phyloP scores from a whole-genome alignment of 2,797 vertebrate genomes.

The Antrozous pallidus region DNA sequence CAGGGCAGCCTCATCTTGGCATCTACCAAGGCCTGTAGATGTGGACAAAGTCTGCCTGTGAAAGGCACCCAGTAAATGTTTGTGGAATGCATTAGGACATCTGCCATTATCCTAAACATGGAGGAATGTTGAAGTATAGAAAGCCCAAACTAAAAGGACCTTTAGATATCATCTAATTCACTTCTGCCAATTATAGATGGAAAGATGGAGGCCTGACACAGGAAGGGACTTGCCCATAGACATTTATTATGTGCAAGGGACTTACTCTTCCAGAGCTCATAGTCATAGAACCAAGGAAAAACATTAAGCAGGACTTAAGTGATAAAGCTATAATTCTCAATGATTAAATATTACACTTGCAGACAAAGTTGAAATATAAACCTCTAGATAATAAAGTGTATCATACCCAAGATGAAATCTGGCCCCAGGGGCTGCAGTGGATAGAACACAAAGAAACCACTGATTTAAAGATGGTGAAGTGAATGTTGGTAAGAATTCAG shows the following conservation, averaged over 20 bases:
- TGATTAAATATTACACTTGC: neutral
- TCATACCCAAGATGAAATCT: neutral
- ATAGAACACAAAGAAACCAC: neutral
- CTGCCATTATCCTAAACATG: neutral
- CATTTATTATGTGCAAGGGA: no score
- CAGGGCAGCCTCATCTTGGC: neutral
- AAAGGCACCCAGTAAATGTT: neutral
- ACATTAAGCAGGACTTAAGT: neutral
- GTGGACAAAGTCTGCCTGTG: neutral
- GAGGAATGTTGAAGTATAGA: neutral
- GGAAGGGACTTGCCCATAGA: neutral
- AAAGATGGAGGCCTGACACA: neutral
- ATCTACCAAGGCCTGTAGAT: neutral
- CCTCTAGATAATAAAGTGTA: neutral
- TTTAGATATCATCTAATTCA: neutral
- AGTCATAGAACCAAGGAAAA: neutral
- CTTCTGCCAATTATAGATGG: neutral
- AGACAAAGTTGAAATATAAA: neutral
- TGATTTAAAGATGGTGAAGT: neutral
- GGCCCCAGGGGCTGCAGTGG: neutral
- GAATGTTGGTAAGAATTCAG: neutral
- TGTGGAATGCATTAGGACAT: neutral
- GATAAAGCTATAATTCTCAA: neutral
- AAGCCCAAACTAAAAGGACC: neutral
- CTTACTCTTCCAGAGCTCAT: neutral